Base-by-base conservation (phyloP, 1,140 invertebrate species). In the Aphis craccivora region DNA sequence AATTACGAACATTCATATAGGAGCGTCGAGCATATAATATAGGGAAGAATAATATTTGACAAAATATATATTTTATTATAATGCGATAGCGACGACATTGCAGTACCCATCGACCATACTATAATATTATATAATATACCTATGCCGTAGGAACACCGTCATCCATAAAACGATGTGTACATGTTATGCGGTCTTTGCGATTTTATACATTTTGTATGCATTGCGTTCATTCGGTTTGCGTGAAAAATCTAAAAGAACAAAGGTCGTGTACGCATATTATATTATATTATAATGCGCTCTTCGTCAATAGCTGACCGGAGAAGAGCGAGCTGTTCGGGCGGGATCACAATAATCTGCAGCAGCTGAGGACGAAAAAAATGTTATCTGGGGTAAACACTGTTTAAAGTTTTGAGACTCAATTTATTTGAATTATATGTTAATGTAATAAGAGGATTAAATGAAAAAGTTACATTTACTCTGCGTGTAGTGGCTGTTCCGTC, bases 361-460 rank as follows among this genome's bases (percentile, higher is more conserved):
- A 60, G 7, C 88, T 30, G 18, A 20, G 53, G 23, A 53, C 51
- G 53, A 43, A 60, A 55, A 55, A 60, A 60, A 60, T 37, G 35
- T 90, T 88, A 88, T 90, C 88, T 90, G 53, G 35, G 23, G 25
- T 90, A 90, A 60, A 90, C 88, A 40, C 37, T 60, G 53, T 30
- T 51, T 30, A 60, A 89, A 60, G 51, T 90, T 90, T 90, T 11
- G 23, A 40, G 53, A 60, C 88, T 60, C 35, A n/a, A 90, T 90
- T 60, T 90, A 90, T 90, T 90, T 45, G 88, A 90, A 90, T 90
- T 90, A 40, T 90, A 90, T 90, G 51, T 90, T 60, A 90, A 90
- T 90, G 53, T 43, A 23, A 90, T 90, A 40, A 90, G 51, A 90
- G 53, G 88, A 90, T 90, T 60, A 40, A 90, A 90, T 90, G 35